phyloP scores from a whole-genome alignment of 2,888 invertebrate genomes.

The Blera fallax region DNA sequence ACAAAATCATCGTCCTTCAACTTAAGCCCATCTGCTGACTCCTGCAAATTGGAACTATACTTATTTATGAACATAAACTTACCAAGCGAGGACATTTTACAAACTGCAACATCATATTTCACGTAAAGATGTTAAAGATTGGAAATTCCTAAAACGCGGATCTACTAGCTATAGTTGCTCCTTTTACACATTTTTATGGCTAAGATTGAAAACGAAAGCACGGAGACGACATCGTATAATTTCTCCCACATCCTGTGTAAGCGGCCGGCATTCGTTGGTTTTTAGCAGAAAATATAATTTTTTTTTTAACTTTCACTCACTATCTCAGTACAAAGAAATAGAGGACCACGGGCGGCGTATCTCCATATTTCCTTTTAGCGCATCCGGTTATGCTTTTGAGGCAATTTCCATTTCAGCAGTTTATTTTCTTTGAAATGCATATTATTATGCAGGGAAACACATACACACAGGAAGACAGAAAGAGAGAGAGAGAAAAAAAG shows the following conservation, averaged over 20 bases:
- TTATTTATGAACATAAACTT: conserved; percentile 61
- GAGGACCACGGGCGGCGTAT: conserved; percentile 50
- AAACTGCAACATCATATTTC: conserved; percentile 63
- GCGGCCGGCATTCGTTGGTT: conserved; percentile 41
- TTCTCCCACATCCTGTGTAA: conserved; percentile 63
- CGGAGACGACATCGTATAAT: conserved; percentile 64
- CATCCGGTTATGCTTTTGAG: conserved; percentile 69
- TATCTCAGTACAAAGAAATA: conserved; percentile 11
- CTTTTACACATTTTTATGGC: neutral
- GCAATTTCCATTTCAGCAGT: conserved; percentile 69
- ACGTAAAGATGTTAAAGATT: conserved; percentile 39
- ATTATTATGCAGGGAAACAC: conserved; percentile 50
- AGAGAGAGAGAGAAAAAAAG: conserved; percentile 19
- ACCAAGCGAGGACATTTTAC: conserved; percentile 49
- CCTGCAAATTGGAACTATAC: conserved; percentile 12
- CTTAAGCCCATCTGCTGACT: conserved; percentile 42
- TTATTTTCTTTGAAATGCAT: conserved; percentile 65
- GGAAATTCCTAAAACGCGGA: conserved; percentile 34
- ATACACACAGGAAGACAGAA: neutral
- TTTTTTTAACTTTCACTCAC: conserved; percentile 17
- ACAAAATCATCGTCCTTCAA: conserved; percentile 40
- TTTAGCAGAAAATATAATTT: conserved; percentile 28
- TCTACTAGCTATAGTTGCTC: conserved; percentile 7
- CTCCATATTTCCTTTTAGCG: conserved; percentile 63
- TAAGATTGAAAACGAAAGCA: conserved; percentile 47